Conservation (phyloP, 2,113 vertebrate genomes). For the Sander lucioperca region DNA sequence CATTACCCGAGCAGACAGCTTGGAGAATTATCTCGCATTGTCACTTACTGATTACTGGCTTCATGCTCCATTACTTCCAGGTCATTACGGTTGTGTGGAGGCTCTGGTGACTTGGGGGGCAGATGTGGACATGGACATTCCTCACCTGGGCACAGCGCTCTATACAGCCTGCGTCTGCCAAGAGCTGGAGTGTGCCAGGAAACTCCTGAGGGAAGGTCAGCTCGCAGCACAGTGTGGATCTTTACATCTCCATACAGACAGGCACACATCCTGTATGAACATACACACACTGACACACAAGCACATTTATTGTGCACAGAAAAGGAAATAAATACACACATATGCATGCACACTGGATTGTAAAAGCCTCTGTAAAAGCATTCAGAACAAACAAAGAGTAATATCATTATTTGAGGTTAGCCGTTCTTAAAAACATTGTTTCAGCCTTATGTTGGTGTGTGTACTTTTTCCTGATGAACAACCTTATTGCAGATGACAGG, state of each 20-base stretch:
- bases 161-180: slow-evolving; percentile 92
- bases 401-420: background rate
- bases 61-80: slow-evolving; percentile 81
- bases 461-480: background rate
- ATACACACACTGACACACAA: slow-evolving; percentile 1
- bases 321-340: background rate
- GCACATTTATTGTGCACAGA: background rate
- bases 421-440: background rate
- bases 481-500: background rate
- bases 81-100: slow-evolving; percentile 92
- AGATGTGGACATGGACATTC: slow-evolving; percentile 94
- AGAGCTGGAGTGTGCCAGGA: slow-evolving; percentile 90
- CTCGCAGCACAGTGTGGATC: slow-evolving; percentile 34
- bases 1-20: slow-evolving; percentile 50
- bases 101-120: slow-evolving; percentile 92
- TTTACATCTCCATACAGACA: slow-evolving; percentile 33
- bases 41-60: slow-evolving; percentile 61
- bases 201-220: slow-evolving; percentile 93
- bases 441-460: background rate
- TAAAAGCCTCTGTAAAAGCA: background rate
- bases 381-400: background rate
- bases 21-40: slow-evolving; percentile 59
- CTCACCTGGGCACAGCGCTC: slow-evolving; percentile 93
- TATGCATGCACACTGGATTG: background rate
- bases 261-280: slow-evolving; percentile 1